A percentile compares a stretch with the other conserved stretches of the same genome.
Conservation (phyloP, 1,140 invertebrate genomes). For the Hestina assimilis region DNA sequence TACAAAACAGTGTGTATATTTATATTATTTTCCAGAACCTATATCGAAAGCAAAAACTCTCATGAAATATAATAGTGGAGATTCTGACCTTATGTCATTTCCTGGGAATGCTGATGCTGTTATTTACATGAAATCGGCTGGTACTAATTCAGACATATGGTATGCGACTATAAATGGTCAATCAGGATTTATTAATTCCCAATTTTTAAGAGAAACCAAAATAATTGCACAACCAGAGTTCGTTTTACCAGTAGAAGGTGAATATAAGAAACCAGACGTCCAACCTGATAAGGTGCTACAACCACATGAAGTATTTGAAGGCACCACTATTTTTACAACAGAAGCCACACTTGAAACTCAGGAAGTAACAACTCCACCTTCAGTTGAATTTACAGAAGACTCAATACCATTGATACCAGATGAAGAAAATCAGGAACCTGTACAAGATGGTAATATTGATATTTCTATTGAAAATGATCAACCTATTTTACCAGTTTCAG, state of each 20-base stretch:
- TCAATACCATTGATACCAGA: not conserved
- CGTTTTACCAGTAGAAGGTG: conserved; percentile 43
- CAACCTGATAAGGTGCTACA: conserved; percentile 66
- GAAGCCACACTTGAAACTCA: conserved; percentile 21
- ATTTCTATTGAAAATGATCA: too few relatives aligned
- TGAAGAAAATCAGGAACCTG: not conserved
- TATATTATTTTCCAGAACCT: conserved; percentile 78
- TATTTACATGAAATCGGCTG: conserved; percentile 86
- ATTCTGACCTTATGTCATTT: conserved; percentile 82
- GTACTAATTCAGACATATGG: conserved; percentile 83
- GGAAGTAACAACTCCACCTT: conserved; percentile 1
- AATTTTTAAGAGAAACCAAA: conserved; percentile 73
- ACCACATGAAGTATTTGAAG: conserved; percentile 69
- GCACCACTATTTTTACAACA: conserved; percentile 65
- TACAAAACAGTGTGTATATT: too few relatives aligned
- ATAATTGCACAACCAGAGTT: conserved; percentile 45
- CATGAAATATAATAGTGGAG: conserved; percentile 79
- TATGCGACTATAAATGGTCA: conserved; percentile 84
- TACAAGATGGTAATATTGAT: conserved; percentile 1
- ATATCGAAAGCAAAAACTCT: conserved; percentile 82
- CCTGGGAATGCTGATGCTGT: conserved; percentile 79
- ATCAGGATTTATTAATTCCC: conserved; percentile 83
- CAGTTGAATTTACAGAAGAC: conserved; percentile 1
- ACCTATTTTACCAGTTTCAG: too few relatives aligned
- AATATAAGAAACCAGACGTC: conserved; percentile 30